These are phyloP conservation scores for Imbricaverruca yamaguchii DNA, from an alignment of 2,888 invertebrate species.

Conservation along the genomic window DNA sequence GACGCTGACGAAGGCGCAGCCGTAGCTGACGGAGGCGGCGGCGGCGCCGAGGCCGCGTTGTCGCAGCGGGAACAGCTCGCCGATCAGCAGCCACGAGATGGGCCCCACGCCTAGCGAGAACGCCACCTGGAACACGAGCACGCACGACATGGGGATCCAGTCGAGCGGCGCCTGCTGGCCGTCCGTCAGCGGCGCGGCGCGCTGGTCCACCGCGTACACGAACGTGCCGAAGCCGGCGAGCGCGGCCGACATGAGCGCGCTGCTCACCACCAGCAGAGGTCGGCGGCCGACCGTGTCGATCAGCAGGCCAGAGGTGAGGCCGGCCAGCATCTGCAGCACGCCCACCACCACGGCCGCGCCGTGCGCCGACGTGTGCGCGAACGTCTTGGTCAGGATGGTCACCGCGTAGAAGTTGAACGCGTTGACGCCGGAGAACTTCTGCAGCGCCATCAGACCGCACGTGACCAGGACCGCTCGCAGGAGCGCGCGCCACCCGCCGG, in stretches of 20 bases:
- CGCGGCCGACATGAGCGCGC: constrained; percentile 76
- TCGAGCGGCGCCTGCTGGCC: constrained; percentile 31
- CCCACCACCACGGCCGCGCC: constrained; percentile 63
- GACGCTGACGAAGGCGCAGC: constrained; percentile 76
- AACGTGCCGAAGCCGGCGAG: constrained; percentile 76
- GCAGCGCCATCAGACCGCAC: constrained; percentile 81
- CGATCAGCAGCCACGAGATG: constrained; percentile 75
- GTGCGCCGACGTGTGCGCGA: constrained; percentile 71
- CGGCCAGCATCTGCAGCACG: constrained; percentile 52
- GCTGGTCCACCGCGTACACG: constrained; percentile 60
- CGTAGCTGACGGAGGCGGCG: constrained; percentile 76
- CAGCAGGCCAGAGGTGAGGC: constrained; percentile 55
- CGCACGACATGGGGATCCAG: constrained; percentile 69
- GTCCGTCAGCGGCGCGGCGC: constrained; percentile 44
- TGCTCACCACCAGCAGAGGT: constrained; percentile 73
- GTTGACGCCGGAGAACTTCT: constrained; percentile 64
- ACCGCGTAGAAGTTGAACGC: constrained; percentile 80
- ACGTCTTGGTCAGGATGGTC: constrained; percentile 75
- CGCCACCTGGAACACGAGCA: constrained; percentile 72
- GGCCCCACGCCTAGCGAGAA: constrained; percentile 83
- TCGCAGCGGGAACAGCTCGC: constrained; percentile 64
- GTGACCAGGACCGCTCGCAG: constrained; percentile 70
- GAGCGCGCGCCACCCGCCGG: constrained; percentile 40
- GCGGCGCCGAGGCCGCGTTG: constrained; percentile 79
- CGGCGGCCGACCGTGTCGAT: constrained; percentile 80